Evolutionary conservation across 53 echinoderm and acorn worm genomes (phyloP), one percentile per base, ranked within the genome.

Genomic region (Luidia sarsii): DNA sequence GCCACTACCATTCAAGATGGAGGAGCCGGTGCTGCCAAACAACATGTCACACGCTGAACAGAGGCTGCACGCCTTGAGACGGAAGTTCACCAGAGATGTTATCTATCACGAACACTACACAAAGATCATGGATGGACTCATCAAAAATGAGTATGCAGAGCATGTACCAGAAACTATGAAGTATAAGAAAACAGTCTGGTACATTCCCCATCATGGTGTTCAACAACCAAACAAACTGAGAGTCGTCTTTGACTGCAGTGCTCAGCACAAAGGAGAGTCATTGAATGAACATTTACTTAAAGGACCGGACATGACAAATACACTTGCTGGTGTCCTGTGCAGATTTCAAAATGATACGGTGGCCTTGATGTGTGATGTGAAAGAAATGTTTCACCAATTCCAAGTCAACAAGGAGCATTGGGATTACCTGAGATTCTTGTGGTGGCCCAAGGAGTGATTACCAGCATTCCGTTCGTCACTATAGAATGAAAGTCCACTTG

Each of bases 91-190:
- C 54, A 55, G 31, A 10, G 80, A 91, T 72, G 20, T 20, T 9
- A 79, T 54, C 46, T 91, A 83, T 49, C 65, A 65, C 11, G 16
- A 67, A 33, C 53, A 85, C 15, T 85, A 88, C 46, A 81, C 73
- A 15, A 54, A 64, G 34, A 80, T 84, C 39, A 85, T 91, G 80
- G 46, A 69, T 25, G 56, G 52, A 33, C 57, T 86, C 3, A 48
- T 66, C 18, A 37, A 39, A 34, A 89, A 84, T 48, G 79, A 79
- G 32, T 79, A 71, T 84, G 82, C 89, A 37, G 89, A 89, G 37
- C 48, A 72, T 34, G 64, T 83, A 28, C 68, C 89, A 37, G 14
- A 49, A 19, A 34, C 35, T n/a, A 39, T 67, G 1, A 13, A 36
- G 43, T 18, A 1, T 18, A 62, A 64, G 8, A 52, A 20, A 3